Percentiles rank a stretch among this genome's conserved stretches.
phyloP scores from a whole-genome alignment of 2,888 invertebrate genomes.

The Xestia sexstrigata region DNA sequence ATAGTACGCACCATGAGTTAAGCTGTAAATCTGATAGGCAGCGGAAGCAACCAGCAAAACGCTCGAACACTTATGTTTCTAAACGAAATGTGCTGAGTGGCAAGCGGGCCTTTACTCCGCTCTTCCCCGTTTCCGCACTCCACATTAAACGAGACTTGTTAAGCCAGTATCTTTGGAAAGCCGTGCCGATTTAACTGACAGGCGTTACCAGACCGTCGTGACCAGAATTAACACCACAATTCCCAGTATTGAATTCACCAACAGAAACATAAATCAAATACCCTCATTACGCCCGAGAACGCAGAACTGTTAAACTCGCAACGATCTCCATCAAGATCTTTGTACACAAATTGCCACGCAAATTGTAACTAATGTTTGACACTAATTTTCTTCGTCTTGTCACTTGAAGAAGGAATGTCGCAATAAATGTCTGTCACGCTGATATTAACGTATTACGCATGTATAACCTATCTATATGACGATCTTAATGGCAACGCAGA shows the following conservation, averaged over 20 bases:
- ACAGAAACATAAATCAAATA: conserved; percentile 48
- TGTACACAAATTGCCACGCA: conserved; percentile 60
- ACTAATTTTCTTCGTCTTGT: conserved; percentile 62
- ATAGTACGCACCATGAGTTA: conserved; percentile 17
- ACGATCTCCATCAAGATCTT: conserved; percentile 56
- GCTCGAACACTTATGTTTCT: conserved; percentile 27
- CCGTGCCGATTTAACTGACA: conserved; percentile 14
- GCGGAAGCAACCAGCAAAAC: conserved; percentile 11
- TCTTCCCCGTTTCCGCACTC: conserved; percentile 32
- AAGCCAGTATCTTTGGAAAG: conserved; percentile 13
- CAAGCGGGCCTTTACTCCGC: conserved; percentile 9
- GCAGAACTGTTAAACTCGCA: conserved; percentile 50
- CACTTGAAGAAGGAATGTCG: conserved; percentile 52
- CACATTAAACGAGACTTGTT: conserved; percentile 32
- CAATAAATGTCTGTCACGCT: conserved; percentile 59
- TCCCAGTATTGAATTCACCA: conserved; percentile 22
- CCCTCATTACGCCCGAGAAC: conserved; percentile 45
- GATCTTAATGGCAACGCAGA: conserved; percentile 53
- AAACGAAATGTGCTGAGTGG: conserved; percentile 39
- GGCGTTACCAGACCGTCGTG: conserved; percentile 24
- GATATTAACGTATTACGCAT: conserved; percentile 54
- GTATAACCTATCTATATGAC: conserved; percentile 62
- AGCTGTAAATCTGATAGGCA: background rate
- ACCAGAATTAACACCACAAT: conserved; percentile 38
- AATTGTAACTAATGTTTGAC: conserved; percentile 65